phyloP scores from a whole-genome alignment of 2,113 vertebrate species.

The Sitta europaea region DNA sequence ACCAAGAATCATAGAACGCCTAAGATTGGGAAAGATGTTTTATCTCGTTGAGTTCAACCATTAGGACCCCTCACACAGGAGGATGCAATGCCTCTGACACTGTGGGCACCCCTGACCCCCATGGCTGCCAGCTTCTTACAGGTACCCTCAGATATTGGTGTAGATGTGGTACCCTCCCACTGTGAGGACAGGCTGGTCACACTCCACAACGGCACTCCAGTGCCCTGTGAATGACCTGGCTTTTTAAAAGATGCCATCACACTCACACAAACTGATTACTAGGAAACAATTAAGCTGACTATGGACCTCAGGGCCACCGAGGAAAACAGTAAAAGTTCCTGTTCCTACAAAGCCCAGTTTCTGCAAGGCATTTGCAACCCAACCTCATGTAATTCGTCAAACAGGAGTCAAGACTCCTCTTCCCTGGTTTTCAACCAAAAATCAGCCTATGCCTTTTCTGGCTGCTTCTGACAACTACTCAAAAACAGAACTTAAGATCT shows the following conservation, averaged over 20 bases:
- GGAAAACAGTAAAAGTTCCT: neutral
- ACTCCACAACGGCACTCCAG: neutral
- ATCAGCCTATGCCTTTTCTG: neutral
- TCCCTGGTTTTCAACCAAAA: neutral
- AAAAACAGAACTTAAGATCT: neutral
- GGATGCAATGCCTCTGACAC: neutral
- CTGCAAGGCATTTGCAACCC: neutral
- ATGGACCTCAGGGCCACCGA: neutral
- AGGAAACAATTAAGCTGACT: neutral
- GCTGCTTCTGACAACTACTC: neutral
- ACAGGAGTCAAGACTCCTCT: neutral
- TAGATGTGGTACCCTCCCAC: neutral
- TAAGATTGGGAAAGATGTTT: neutral
- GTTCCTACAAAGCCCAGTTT: neutral
- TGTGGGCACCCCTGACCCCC: fast-evolving
- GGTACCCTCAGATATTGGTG: neutral
- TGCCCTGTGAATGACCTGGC: neutral
- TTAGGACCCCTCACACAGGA: neutral
- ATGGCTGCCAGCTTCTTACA: fast-evolving
- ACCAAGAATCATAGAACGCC: neutral
- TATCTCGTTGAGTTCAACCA: neutral
- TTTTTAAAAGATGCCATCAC: neutral
- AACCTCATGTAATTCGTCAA: fast-evolving
- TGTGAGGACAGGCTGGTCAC: neutral
- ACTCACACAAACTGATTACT: neutral